Evolutionary conservation across 2,888 invertebrate species (phyloP), one percentile per base, ranked within the genome.

Genomic region (Macrophya annulata): DNA sequence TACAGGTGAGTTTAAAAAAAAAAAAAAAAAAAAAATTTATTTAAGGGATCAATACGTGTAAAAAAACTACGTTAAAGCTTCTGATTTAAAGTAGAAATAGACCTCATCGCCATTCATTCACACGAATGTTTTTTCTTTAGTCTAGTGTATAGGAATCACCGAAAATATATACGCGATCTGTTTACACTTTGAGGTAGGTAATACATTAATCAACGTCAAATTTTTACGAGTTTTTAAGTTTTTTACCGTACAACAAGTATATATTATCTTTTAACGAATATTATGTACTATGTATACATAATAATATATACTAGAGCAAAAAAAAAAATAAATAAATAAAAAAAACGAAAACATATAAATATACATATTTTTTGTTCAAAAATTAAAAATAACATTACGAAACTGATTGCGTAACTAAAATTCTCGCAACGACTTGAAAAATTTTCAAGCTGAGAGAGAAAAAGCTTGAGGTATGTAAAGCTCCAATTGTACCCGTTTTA

Each of bases 151-250:
- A 43, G 21, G 10, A 72, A 72, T 0, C 15, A 37, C 71, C 43
- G 6, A 72, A 72, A 72, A 72, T 40, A 72, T 40, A 72, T 43
- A 72, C 40, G 9, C 40, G 12, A 62, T 40, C 40, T 37, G 68
- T 68, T 68, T 68, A 68, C 68, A 31, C 71, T 72, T 72, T 40
- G 21, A 72, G 71, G 21, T n/a, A 72, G 71, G 21, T n/a, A 62
- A 21, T 62, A 25, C 71, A 43, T 72, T 40, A 15, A 72, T 72
- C 71, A 72, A 72, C n/a, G 71, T 72, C 71, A 72, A 40, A 40
- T 72, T 40, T 68, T 40, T 40, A 40, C n/a, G n/a, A 43, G 71
- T 72, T 17, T 4, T 6, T 10, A n/a, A 8, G n/a, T n/a, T n/a
- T 31, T 17, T 40, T 37, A 9, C 15, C 6, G 40, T 9, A 72